phyloP scores from a whole-genome alignment of 2,797 vertebrate genomes.

The Coilia nasus region DNA sequence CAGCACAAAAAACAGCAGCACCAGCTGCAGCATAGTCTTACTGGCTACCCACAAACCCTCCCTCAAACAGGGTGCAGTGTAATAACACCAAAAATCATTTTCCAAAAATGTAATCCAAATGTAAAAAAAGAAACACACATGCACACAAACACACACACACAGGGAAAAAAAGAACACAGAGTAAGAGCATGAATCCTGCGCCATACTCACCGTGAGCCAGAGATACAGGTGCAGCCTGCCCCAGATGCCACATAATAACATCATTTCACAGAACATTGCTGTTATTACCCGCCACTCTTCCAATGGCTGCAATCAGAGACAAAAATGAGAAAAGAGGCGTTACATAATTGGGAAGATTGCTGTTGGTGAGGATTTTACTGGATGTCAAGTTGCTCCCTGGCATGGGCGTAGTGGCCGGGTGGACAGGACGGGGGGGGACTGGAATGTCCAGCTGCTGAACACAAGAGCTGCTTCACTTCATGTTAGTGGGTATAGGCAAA shows the following conservation, averaged over 20 bases:
- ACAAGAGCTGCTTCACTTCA: too few relatives aligned
- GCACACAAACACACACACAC: background rate
- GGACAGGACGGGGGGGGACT: too few relatives aligned
- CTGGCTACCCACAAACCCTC: background rate
- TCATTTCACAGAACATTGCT: constrained; percentile 74
- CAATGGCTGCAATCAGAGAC: constrained; percentile 63
- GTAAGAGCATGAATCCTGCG: background rate
- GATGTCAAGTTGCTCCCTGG: constrained; percentile 50
- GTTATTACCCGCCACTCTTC: constrained; percentile 71
- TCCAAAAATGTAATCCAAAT: background rate
- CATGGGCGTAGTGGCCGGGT: background rate
- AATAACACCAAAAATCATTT: background rate
- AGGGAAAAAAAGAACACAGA: constrained; percentile 14
- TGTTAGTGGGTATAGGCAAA: too few relatives aligned
- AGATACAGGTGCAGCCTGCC: constrained; percentile 11
- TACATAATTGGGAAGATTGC: constrained; percentile 62
- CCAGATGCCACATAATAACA: constrained; percentile 56
- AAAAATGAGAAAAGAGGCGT: constrained; percentile 49
- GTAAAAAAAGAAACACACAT: constrained; percentile 33
- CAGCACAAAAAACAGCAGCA: background rate
- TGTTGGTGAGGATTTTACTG: constrained; percentile 30
- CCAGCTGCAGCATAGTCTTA: background rate
- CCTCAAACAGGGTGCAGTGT: background rate
- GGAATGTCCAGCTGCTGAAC: too few relatives aligned
- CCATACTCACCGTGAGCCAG: background rate